A percentile compares a stretch with the other conserved stretches of the same genome.
Evolutionary conservation across 2,888 invertebrate genomes (phyloP).

Genomic region (Subacronicta megacephala): DNA sequence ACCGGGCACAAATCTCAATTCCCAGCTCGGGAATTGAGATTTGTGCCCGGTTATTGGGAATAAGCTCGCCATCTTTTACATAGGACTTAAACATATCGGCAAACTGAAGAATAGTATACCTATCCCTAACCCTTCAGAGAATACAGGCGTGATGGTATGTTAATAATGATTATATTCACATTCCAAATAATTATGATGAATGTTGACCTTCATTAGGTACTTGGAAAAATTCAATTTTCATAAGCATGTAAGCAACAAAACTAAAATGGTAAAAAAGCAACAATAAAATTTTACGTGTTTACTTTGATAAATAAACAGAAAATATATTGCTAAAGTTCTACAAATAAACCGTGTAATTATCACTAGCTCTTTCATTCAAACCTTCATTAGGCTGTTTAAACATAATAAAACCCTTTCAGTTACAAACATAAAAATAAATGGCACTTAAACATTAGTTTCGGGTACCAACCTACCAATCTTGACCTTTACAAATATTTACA

Average conservation of each 20-base stretch:
- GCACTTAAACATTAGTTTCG: conserved; percentile 22
- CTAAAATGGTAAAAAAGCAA: not conserved
- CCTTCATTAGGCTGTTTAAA: conserved; percentile 22
- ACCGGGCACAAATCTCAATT: no score
- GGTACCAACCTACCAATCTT: conserved; percentile 14
- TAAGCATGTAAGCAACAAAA: not conserved
- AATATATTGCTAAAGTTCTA: conserved; percentile 4
- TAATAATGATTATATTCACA: no score
- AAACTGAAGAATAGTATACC: no score
- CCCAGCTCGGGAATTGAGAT: no score
- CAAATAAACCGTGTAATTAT: conserved; percentile 11
- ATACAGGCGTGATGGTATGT: no score
- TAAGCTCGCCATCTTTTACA: no score
- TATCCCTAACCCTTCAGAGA: no score
- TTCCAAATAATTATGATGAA: not conserved
- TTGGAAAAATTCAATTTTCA: not conserved
- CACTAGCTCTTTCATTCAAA: conserved; percentile 1
- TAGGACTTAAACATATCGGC: no score
- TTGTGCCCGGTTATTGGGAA: no score
- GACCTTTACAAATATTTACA: conserved; percentile 35
- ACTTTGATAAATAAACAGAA: conserved; percentile 2
- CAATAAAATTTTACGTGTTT: not conserved
- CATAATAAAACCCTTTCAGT: conserved; percentile 18
- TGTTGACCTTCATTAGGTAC: not conserved
- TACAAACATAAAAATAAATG: conserved; percentile 38